Base-by-base conservation (phyloP, 2,113 vertebrate genomes). In the Chlamydotis undulata region DNA sequence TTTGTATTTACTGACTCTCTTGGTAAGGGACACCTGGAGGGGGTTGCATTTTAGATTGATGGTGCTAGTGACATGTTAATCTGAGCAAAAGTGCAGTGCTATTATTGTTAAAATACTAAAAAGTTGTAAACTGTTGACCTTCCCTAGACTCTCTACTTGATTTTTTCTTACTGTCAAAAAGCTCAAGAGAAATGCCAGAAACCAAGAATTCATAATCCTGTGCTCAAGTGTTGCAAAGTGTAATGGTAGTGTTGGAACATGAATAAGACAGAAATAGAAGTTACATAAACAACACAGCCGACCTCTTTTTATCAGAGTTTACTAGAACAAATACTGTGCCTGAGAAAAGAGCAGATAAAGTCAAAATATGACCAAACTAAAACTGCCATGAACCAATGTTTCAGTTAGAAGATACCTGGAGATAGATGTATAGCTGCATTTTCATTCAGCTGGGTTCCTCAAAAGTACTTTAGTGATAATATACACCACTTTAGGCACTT, bases 331-430 rank as follows among this genome's bases (percentile, higher is more conserved):
- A 96, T 95, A 83, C 78, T 2, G 6, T 91, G 91, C 37, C 91
- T 96, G 85, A 96, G 90, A 83, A 95, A 94, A 89, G 80, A 79
- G 57, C 24, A 93, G 93, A 97, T 95, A 94, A 96, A 94, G 93
- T 76, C 83, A 95, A 96, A 94, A 92, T 92, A 94, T 79, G 71
- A 86, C 91, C 57, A 73, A 96, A 97, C 79, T 95, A 94, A 97
- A 95, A 76, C 76, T 82, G 83, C 86, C 57, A 31, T 47, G 45
- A 84, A 87, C 73, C 77, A 90, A 59, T 39, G 59, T 89, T 93
- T 91, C 69, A 37, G 79, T 93, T 79, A 81, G 53, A 92, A 94
- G 85, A 94, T 91, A 96, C 81, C 91, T 81, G 63, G 67, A 92
- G 65, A 89, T 28, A 87, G 64, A 93, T 43, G 7, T 65, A 4